A percentile compares a stretch with the other conserved stretches of the same genome.
Conservation (phyloP, 2,113 vertebrate species). For the Carettochelys insculpta region DNA sequence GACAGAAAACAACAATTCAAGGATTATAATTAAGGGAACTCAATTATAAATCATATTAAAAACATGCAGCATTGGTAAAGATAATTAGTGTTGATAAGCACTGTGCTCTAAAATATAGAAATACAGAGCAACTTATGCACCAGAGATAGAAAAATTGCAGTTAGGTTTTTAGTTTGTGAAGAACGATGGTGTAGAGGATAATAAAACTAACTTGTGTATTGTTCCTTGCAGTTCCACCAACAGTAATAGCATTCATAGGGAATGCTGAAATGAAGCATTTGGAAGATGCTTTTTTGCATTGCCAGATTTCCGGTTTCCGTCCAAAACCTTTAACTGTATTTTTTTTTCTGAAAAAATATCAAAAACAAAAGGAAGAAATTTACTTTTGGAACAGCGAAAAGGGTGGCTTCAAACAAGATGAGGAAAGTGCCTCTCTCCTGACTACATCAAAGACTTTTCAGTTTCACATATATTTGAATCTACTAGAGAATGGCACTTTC, state of each 20-base stretch:
- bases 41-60: neutral
- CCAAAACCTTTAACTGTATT: neutral
- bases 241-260: neutral
- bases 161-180: neutral
- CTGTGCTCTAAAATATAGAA: neutral
- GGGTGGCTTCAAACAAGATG: neutral
- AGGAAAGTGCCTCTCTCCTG: neutral
- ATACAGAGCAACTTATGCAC: neutral
- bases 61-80: neutral
- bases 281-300: neutral
- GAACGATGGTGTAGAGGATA: neutral
- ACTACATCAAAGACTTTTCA: neutral
- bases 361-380: neutral
- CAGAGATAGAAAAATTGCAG: neutral
- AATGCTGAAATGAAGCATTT: neutral
- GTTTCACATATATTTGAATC: neutral
- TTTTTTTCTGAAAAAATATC: neutral
- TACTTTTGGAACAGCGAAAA: neutral
- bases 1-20: neutral
- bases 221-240: conserved; percentile 7
- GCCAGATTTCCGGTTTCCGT: neutral
- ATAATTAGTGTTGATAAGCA: too few relatives aligned
- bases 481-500: rapidly evolving
- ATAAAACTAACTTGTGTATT: neutral
- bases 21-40: neutral